Evolutionary conservation across 2,113 vertebrate genomes (phyloP), one percentile per base, ranked within the genome.

Genomic region (Centropristis striata): DNA sequence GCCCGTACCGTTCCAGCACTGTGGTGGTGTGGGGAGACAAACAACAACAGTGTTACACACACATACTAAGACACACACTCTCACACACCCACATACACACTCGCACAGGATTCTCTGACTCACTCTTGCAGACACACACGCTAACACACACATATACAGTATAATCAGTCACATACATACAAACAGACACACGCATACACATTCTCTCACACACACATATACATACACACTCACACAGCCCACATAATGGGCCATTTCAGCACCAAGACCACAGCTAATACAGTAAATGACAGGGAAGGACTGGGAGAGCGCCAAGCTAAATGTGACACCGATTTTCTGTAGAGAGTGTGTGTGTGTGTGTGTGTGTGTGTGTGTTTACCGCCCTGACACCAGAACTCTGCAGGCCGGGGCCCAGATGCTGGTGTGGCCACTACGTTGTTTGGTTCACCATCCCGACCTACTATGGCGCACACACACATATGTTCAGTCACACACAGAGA

Each of bases 261-360:
- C 90, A 90, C 90, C 20, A 47, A 86, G 88, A 92, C 92, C 90
- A 93, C 92, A 93, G 88, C 92, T 92, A 92, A 93, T 93, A 88
- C 89, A 88, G 86, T 86, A 88, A 93, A 93, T 92, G 90, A 92
- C 84, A 92, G 88, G 78, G 91, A 16, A 86, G 84, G 66, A 80
- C 83, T 89, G 88, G 80, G 88, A 82, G 32, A 80, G 58, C 60
- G 86, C 81, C 83, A 85, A 78, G 65, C 84, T 90, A 89, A 93
- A 91, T 89, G 90, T 79, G 84, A 88, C 90, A 86, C 86, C 86
- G 86, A 90, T 92, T 91, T 87, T 88, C 85, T 90, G 58, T 41
- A 66, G 90, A 53, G 70, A 78, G 71, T 69, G 44, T 78, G 55
- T 66, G 70, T 47, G 58, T 51, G 57, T 73, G 61, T 57, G 67